Evolutionary conservation across 2,888 invertebrate species (phyloP).

Genomic region (Parnassius smintheus): DNA sequence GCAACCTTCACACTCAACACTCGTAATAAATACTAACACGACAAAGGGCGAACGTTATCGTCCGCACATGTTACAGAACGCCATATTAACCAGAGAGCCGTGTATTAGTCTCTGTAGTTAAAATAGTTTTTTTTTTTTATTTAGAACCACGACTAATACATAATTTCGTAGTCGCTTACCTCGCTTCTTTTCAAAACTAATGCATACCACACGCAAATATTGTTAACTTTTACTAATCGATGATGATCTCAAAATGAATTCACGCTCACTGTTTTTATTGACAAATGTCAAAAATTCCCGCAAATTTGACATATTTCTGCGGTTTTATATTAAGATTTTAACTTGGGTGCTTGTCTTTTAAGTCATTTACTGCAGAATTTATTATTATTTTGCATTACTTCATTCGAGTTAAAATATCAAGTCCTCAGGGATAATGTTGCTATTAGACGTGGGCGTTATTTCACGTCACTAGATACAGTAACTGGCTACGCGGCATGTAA

Average conservation of each 20-base stretch:
- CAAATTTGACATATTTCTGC: slow-evolving; percentile 57
- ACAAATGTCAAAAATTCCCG: slow-evolving; percentile 76
- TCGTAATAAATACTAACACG: slow-evolving; percentile 54
- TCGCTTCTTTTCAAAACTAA: slow-evolving; percentile 35
- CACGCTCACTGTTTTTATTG: slow-evolving; percentile 70
- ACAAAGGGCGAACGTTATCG: slow-evolving; percentile 70
- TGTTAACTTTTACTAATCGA: slow-evolving; percentile 59
- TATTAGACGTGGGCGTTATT: too few species aligned
- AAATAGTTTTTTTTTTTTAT: slow-evolving; percentile 43
- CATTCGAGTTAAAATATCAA: too few species aligned
- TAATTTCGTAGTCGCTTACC: slow-evolving; percentile 37
- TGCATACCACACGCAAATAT: slow-evolving; percentile 35
- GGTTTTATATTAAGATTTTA: too few species aligned
- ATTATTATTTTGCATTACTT: too few species aligned
- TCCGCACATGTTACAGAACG: slow-evolving; percentile 72
- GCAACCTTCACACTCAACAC: slow-evolving; percentile 44
- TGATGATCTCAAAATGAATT: slow-evolving; percentile 49
- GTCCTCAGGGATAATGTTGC: too few species aligned
- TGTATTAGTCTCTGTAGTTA: slow-evolving; percentile 43
- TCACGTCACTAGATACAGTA: too few species aligned
- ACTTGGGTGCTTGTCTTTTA: too few species aligned
- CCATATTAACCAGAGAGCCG: slow-evolving; percentile 67
- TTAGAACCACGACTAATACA: slow-evolving; percentile 31
- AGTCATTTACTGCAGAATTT: too few species aligned
- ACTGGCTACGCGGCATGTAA: too few species aligned